Conservation (phyloP, 2,113 vertebrate genomes). For the Phoenicopterus ruber region DNA sequence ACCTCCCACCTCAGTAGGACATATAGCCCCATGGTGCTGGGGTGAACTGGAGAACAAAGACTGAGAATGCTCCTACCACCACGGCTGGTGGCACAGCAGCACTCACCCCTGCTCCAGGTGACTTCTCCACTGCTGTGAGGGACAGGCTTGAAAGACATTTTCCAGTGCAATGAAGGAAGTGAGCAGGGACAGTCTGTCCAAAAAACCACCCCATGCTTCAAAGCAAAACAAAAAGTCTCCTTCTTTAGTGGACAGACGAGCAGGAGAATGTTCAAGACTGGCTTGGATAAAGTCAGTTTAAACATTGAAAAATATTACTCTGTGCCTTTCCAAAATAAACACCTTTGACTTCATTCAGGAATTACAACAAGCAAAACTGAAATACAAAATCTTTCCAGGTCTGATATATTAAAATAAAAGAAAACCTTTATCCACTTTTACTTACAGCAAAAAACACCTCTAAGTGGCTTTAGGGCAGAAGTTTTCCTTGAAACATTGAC, state of each 20-base stretch:
- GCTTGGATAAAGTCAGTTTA: not conserved
- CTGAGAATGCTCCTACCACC: not conserved
- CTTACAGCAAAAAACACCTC: not conserved
- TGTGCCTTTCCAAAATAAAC: not conserved
- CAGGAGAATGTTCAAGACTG: not conserved
- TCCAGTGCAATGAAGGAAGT: not conserved
- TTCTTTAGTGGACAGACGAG: not conserved
- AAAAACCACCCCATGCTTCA: accelerated
- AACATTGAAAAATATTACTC: not conserved
- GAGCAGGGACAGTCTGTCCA: not conserved
- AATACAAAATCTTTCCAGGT: not conserved
- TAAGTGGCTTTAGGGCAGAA: not conserved
- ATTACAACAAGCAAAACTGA: not conserved
- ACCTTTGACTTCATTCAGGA: not conserved
- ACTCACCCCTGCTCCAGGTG: accelerated
- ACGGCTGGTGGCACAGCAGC: accelerated
- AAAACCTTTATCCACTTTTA: not conserved
- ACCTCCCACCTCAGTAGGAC: not conserved
- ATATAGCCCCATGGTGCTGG: accelerated
- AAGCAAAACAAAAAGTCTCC: not conserved
- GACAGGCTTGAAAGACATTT: not conserved
- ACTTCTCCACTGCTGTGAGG: not conserved
- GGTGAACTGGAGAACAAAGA: not conserved
- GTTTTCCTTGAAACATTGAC: not conserved
- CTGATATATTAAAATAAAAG: not conserved